Evolutionary conservation across 2,888 invertebrate genomes (phyloP).

Genomic region (Eupithecia tripunctaria): DNA sequence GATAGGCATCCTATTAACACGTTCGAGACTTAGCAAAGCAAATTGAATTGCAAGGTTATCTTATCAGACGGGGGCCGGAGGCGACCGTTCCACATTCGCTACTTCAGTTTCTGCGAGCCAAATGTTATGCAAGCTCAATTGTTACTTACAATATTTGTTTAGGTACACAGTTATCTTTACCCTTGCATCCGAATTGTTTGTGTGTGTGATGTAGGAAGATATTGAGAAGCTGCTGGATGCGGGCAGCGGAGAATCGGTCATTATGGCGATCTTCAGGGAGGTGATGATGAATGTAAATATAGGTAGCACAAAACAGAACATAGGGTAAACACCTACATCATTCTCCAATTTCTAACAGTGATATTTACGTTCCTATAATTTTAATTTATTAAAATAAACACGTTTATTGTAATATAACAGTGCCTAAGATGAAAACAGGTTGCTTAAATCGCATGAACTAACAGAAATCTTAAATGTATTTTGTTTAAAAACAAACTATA

Average conservation of each 20-base stretch:
- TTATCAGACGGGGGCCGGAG: slow-evolving; percentile 75
- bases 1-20: slow-evolving; percentile 63
- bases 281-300: neutral
- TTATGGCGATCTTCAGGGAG: neutral
- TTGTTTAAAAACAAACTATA: too few relatives aligned
- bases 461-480: too few relatives aligned
- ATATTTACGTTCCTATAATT: neutral
- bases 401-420: too few relatives aligned
- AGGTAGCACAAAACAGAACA: neutral
- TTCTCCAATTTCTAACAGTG: neutral
- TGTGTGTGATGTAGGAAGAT: neutral
- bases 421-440: too few relatives aligned
- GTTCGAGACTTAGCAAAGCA: slow-evolving; percentile 65
- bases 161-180: neutral
- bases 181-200: neutral
- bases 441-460: too few relatives aligned
- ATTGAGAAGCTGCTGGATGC: neutral
- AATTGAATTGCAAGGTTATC: slow-evolving; percentile 84
- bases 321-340: neutral
- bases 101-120: slow-evolving; percentile 17
- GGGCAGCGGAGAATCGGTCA: neutral
- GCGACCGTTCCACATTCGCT: slow-evolving; percentile 48
- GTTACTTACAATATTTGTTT: neutral
- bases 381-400: neutral
- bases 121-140: slow-evolving; percentile 16